Evolutionary conservation across 2,888 invertebrate species (phyloP), one percentile per base, ranked within the genome.

Genomic region (Lasioglossum lativentre): DNA sequence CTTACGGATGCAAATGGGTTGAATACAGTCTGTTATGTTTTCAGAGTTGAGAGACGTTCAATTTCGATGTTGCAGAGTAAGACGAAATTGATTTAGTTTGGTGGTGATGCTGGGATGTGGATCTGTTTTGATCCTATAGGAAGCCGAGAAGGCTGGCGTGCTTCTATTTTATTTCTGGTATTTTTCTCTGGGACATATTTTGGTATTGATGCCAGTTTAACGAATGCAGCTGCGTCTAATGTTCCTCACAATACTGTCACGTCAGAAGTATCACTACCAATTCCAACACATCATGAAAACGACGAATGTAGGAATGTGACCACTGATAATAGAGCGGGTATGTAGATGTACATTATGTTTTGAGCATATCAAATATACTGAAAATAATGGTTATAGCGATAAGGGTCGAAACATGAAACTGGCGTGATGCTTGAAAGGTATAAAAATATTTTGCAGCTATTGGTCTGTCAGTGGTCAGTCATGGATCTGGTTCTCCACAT

Each of bases 51-150:
- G 16, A 16, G 34, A 30, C 40, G 74, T 78, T 30, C 52, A 38
- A 66, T 27, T 56, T 70, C 30, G 19, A 70, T 77, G 4, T 89
- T 90, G 34, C 75, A 91, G 89, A 89, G 83, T 83, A 86, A 89
- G 87, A 90, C 87, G 80, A 89, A 90, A 87, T 90, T 84, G 86
- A 87, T 85, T 83, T 72, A 91, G 87, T 81, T 90, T 78, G 83
- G 86, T 93, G 94, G 95, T 95, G 92, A 95, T 95, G 95, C 95
- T 94, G 95, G 95, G 93, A 95, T 95, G 95, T 95, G 95, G 95
- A 95, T 94, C 93, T 91, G 94, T 89, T 93, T 93, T 88, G 91
- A 93, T 92, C 91, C 90, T 90, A 90, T 93, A 93, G 93, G 93
- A 93, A 93, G 94, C 94, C 94, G 93, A 92, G 92, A 93, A 90